Conservation (phyloP, 2,797 vertebrate species). For the Perodicticus potto region DNA sequence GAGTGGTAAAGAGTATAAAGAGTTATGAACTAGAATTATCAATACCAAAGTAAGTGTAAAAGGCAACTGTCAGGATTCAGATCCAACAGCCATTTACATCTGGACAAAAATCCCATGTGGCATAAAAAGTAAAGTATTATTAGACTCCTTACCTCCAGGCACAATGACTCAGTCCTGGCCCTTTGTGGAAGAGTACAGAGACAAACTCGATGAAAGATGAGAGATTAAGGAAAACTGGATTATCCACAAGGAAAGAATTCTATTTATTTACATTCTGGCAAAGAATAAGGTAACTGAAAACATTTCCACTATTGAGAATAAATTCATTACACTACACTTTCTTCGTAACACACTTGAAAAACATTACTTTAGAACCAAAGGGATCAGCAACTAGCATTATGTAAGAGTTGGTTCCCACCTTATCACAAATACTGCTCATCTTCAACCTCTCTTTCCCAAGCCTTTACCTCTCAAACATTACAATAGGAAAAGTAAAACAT, state of each 20-base stretch:
- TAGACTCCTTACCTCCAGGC: neutral
- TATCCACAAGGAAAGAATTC: neutral
- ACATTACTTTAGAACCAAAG: neutral
- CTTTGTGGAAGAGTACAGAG: neutral
- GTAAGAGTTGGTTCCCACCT: neutral
- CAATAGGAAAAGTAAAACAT: neutral
- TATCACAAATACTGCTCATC: neutral
- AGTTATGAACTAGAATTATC: neutral
- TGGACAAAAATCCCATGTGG: neutral
- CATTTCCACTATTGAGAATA: neutral
- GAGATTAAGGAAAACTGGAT: neutral
- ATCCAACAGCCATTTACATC: neutral
- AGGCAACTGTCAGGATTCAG: neutral
- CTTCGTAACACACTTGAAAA: neutral
- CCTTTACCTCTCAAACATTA: neutral
- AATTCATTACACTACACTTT: neutral
- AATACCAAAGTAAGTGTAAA: neutral
- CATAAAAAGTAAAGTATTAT: neutral
- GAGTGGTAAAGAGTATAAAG: neutral
- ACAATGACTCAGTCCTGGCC: neutral
- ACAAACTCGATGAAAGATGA: neutral
- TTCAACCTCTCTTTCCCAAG: neutral
- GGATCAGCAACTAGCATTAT: neutral
- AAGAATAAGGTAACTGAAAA: conserved; percentile 14
- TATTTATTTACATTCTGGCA: neutral